phyloP scores from a whole-genome alignment of 1,140 invertebrate genomes.

The Drosophila repleta region DNA sequence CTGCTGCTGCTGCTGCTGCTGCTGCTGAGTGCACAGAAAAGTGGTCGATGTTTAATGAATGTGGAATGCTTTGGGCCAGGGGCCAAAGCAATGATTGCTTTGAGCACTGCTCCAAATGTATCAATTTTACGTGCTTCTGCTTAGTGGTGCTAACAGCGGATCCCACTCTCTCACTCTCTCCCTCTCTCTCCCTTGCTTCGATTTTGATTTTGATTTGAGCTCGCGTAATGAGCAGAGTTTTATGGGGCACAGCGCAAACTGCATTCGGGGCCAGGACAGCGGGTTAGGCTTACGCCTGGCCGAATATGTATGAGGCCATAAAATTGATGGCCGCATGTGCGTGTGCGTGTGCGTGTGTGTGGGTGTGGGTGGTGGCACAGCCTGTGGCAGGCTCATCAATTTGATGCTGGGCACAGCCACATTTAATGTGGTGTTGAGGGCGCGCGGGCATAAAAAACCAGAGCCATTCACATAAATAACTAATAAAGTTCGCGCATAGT shows the following conservation, averaged over 20 bases:
- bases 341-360: conserved; percentile 1
- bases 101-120: conserved; percentile 61
- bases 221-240: conserved; percentile 70
- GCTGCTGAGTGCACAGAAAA: conserved; percentile 59
- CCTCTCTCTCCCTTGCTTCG: too few relatives aligned
- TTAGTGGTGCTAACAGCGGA: conserved; percentile 55
- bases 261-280: conserved; percentile 33
- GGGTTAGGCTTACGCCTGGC: conserved; percentile 17
- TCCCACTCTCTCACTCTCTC: neutral
- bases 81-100: conserved; percentile 29
- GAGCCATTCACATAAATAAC: conserved; percentile 67
- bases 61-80: conserved; percentile 45
- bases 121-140: conserved; percentile 71
- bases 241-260: conserved; percentile 57
- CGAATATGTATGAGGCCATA: conserved; percentile 61
- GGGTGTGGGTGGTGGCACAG: conserved; percentile 39
- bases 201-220: conserved; percentile 74
- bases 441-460: conserved; percentile 61
- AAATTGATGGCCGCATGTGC: conserved; percentile 62
- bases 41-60: conserved; percentile 73
- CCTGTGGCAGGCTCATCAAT: conserved; percentile 70
- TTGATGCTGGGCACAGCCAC: conserved; percentile 65
- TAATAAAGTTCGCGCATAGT: conserved; percentile 61
- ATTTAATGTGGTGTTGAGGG: conserved; percentile 73
- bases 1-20: neutral